Base-by-base conservation (phyloP, 2,888 invertebrate genomes). In the Lymantria dispar region DNA sequence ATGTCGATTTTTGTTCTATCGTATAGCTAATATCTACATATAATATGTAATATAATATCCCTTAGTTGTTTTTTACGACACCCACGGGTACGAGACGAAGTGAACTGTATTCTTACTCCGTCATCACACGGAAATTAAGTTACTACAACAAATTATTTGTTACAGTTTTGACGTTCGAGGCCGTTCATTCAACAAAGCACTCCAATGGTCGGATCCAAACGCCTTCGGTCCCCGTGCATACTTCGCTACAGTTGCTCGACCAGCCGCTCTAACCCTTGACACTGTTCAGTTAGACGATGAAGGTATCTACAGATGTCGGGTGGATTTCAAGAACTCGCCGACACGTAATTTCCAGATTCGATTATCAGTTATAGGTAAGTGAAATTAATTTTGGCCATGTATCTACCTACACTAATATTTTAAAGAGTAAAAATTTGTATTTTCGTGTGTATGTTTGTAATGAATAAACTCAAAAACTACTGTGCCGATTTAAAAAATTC, bases 331-430 rank as follows among this genome's bases (percentile, higher is more conserved):
- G 72, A 96, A 96, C 77, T 96, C 97, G 7, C 97, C 97, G 39
- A 97, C 97, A 33, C 93, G 97, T 66, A 97, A 96, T 86, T 96
- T 96, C 82, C 95, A 96, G 74, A 96, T 97, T 86, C 95, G 96
- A 74, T 93, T 98, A 64, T 95, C 96, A 77, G 97, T 98, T 74
- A 96, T 97, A 80, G 97, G 98, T 98, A 85, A 95, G 96, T 93
- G 3, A 12, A 36, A n/a, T 42, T 33, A 33, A 33, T 33, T 33
- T 10, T 8, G 33, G 8, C 8, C 3, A 33, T 10, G 10, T 5
- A 33, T 33, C 3, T 7, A n/a, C n/a, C n/a, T n/a, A n/a, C 22
- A 22, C 5, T 22, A 22, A 22, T 22, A 22, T 22, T 22, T 22
- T 3, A 22, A 22, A 22, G 22, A 22, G 2, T 22, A 22, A 22